Evolutionary conservation across 2,113 vertebrate genomes (phyloP), one percentile per base, ranked within the genome.

Genomic region (Dipodomys stephensi): DNA sequence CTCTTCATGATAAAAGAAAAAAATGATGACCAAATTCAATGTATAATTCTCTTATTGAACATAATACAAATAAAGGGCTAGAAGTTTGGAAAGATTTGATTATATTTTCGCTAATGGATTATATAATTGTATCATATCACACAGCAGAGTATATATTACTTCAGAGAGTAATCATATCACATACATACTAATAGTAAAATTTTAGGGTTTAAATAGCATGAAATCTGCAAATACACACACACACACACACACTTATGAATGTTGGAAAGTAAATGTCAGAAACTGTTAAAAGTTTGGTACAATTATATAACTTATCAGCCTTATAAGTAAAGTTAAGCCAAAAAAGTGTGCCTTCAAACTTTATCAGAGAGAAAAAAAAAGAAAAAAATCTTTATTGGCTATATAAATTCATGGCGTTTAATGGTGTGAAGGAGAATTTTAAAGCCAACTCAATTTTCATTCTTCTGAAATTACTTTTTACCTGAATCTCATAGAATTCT

Each of bases 1-100:
- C 46, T 92, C 39, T 74, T 90, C 20, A 22, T 83, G n/a, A 80
- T 84, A 86, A 77, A 76, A 90, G 62, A 87, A 9, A 88, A 32
- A 73, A 85, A 22, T 1, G 5, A 71, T 57, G 71, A 64, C 25
- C 15, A 72, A 67, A 79, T 46, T 9, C 44, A 94, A 80, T 32
- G 9, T 12, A 71, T 68, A 81, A 90, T 57, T 72, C 27, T 19
- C n/a, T 53, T 78, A 83, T 15, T 91, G 20, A 27, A 83, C 83
- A 49, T 57, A 89, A 91, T 64, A 9, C 6, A 92, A 96, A 69
- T 23, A 88, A 68, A 91, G 10, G 46, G 16, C 8, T 79, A 62
- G 28, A 30, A 22, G 69, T 57, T 32, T 86, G 35, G 49, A 88
- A 71, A 84, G 22, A 82, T 82, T 72, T 35, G 35, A 93, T 27